Evolutionary conservation across 2,113 vertebrate species (phyloP), one percentile per base, ranked within the genome.

Genomic region (Odocoileus virginianus): DNA sequence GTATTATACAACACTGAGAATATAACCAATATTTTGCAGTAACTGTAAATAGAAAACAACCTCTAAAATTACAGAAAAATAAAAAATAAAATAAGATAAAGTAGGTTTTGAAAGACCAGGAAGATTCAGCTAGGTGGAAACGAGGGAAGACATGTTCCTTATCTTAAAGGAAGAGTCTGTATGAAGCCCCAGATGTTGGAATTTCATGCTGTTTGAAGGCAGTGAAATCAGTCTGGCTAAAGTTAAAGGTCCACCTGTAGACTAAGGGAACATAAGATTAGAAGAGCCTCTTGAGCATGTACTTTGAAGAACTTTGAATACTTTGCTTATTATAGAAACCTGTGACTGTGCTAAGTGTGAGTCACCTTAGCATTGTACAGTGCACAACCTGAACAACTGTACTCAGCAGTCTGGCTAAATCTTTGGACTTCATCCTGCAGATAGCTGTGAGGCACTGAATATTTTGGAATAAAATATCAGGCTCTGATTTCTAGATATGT

Each of bases 321-420:
- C 12, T 55, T 23, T 67, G 36, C 52, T 79, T 74, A 7, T 57
- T 28, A 10, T 1, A 5, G 8, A 45, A 12, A 10, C 55, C 52
- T 28, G 13, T 23, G 54, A 43, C n/a, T 64, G 9, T 25, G 45
- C 13, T 14, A n/a, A 85, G 28, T 28, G 7, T 17, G 12, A 45
- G 1, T 21, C 7, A 4, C 19, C 16, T 47, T 47, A 6, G 7
- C 0, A 1, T 7, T 61, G 45, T n/a, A 15, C 33, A 61, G 52
- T 52, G 3, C 30, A 30, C 50, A 60, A n/a, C 30, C 64, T 58
- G 28, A 50, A 23, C 15, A 33, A 36, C 5, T 33, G 15, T 28
- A 60, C 47, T 30, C 19, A 14, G 30, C 4, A n/a, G 3, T n/a
- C 36, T 30, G 85, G 17, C 33, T 74, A 11, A 74, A 52, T 78